These are phyloP conservation scores for Dascillus cervinus DNA, from an alignment of 2,888 invertebrate species.

Conservation along the genomic window DNA sequence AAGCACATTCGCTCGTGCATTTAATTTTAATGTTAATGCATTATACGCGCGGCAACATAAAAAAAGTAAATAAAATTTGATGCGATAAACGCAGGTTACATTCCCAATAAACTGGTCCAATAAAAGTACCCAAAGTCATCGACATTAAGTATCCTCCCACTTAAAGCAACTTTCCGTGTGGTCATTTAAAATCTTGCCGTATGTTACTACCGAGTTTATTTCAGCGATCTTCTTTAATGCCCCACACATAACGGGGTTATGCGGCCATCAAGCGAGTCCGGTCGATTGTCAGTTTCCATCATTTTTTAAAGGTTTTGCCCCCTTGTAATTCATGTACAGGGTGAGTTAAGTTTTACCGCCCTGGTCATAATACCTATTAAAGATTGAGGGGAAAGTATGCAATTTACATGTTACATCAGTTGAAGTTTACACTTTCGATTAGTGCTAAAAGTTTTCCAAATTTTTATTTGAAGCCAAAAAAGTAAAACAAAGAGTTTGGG, in stretches of 20 bases:
- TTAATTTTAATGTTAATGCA: conserved; percentile 18
- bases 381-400: no score
- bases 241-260: conserved; percentile 15
- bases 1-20: no score
- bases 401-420: no score
- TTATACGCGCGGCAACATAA: conserved; percentile 15
- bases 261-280: conserved; percentile 14
- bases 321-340: no score
- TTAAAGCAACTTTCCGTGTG: conserved; percentile 18
- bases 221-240: conserved; percentile 19
- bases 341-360: no score
- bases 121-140: conserved; percentile 19
- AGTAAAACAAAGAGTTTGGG: no score
- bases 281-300: no score
- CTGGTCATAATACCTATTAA: no score
- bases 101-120: conserved; percentile 20
- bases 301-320: no score
- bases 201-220: conserved; percentile 23
- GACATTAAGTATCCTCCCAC: conserved; percentile 18
- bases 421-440: no score
- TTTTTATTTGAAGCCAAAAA: no score
- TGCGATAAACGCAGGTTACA: conserved; percentile 18
- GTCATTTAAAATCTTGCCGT: conserved; percentile 19
- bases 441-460: no score
- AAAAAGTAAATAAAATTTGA: conserved; percentile 18